A percentile compares a stretch with the other conserved stretches of the same genome.
These are phyloP conservation scores for Mesocentrotus franciscanus DNA, from an alignment of 53 echinoderm and acorn worm genomes.

Conservation along the genomic window DNA sequence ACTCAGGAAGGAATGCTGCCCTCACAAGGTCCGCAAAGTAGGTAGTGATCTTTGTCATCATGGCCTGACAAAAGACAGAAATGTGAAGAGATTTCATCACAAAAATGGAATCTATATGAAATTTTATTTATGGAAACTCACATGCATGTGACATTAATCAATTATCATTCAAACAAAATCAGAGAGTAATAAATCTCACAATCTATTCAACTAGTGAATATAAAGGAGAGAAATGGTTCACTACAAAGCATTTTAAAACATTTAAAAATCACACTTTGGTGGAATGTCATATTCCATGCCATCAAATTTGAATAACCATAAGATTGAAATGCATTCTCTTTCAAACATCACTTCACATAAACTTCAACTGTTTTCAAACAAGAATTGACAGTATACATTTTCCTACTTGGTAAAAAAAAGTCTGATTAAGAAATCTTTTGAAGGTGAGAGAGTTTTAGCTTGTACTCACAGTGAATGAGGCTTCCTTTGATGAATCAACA, in stretches of 20 bases:
- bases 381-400: not conserved
- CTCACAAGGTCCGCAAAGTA: constrained; percentile 93
- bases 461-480: constrained; percentile 84
- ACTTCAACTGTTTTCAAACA: not conserved
- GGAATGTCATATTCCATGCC: too few relatives aligned
- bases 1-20: constrained; percentile 93
- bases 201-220: not conserved
- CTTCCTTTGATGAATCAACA: constrained; percentile 83
- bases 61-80: constrained; percentile 69
- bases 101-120: not conserved
- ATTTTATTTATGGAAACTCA: not conserved
- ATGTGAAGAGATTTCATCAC: not conserved
- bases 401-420: not conserved
- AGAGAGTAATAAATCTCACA: not conserved
- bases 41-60: constrained; percentile 86
- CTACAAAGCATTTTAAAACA: not conserved
- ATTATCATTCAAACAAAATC: too few relatives aligned
- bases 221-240: not conserved
- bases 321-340: not conserved
- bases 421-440: not conserved
- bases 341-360: not conserved
- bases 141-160: not conserved
- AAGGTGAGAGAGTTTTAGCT: too few relatives aligned
- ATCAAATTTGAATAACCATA: not conserved
- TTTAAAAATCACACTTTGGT: too few relatives aligned